Evolutionary conservation across 2,113 vertebrate species (phyloP).

Genomic region (Nothobranchius kuhntae): DNA sequence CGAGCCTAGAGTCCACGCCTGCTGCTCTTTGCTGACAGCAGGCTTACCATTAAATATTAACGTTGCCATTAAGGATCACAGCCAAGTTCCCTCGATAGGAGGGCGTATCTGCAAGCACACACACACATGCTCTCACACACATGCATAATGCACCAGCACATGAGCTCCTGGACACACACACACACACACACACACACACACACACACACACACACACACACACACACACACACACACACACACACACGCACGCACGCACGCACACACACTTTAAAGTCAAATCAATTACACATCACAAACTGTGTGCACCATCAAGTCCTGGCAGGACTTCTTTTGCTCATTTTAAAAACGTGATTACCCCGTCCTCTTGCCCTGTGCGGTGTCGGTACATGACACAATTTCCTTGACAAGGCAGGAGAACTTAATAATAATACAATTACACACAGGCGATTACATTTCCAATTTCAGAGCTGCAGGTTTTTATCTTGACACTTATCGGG

Average conservation of each 20-base stretch:
- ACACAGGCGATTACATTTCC: slow-evolving; percentile 57
- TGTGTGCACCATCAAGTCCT: slow-evolving; percentile 51
- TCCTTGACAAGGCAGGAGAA: slow-evolving; percentile 23
- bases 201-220: not conserved
- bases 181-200: slow-evolving; percentile 33
- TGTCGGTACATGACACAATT: slow-evolving; percentile 34
- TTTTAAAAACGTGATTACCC: slow-evolving; percentile 65
- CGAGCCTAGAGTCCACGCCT: slow-evolving; percentile 25
- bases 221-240: slow-evolving; percentile 35
- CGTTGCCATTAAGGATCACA: slow-evolving; percentile 70
- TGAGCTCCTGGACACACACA: not conserved
- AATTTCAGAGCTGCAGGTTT: slow-evolving; percentile 43
- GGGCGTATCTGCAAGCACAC: slow-evolving; percentile 17
- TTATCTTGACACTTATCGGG: slow-evolving; percentile 54
- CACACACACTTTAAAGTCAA: slow-evolving; percentile 36
- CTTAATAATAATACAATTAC: slow-evolving; percentile 28
- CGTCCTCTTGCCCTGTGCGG: slow-evolving; percentile 19
- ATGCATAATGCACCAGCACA: slow-evolving; percentile 39
- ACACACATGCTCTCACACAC: not conserved
- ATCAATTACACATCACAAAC: slow-evolving; percentile 57
- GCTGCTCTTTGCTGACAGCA: slow-evolving; percentile 61
- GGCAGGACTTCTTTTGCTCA: slow-evolving; percentile 53
- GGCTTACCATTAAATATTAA: slow-evolving; percentile 74
- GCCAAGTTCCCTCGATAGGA: slow-evolving; percentile 54
- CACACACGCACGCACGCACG: not conserved